A percentile compares a stretch with the other conserved stretches of the same genome.
These are phyloP conservation scores for Cylindroiulus punctatus DNA, from an alignment of 2,888 invertebrate genomes.

Conservation along the genomic window DNA sequence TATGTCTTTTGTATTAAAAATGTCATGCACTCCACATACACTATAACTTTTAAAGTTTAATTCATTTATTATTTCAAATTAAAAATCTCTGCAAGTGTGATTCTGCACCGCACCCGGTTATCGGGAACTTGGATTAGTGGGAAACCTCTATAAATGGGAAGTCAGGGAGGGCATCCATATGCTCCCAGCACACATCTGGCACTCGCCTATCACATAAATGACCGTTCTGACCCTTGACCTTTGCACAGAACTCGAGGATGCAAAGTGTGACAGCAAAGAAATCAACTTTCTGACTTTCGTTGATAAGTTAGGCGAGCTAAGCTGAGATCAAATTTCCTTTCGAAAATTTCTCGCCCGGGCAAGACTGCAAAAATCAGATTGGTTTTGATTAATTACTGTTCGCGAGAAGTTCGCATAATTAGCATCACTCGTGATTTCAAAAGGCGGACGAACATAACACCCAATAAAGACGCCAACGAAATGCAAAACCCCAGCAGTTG, in stretches of 20 bases:
- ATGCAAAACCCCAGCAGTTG: background rate
- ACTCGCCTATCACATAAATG: background rate
- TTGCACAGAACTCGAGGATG: background rate
- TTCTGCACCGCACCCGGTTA: background rate
- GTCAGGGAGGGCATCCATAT: background rate
- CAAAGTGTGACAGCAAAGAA: background rate
- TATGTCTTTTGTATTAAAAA: no score
- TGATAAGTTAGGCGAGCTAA: background rate
- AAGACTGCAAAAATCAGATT: slow-evolving; percentile 27
- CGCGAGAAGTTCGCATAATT: background rate
- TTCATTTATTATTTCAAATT: no score
- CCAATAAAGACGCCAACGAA: background rate
- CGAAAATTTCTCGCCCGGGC: background rate
- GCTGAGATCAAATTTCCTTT: slow-evolving; percentile 8
- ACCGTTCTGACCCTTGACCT: background rate
- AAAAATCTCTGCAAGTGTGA: no score
- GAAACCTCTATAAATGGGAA: background rate
- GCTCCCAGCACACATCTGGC: no score
- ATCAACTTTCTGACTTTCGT: background rate
- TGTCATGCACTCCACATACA: no score
- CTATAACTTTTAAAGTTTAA: no score
- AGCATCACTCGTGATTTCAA: slow-evolving; percentile 25
- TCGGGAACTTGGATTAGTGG: background rate
- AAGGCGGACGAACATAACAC: background rate
- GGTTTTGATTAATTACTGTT: slow-evolving; percentile 2